These are phyloP conservation scores for Channa maculata DNA, from an alignment of 2,113 vertebrate genomes.

Conservation along the genomic window DNA sequence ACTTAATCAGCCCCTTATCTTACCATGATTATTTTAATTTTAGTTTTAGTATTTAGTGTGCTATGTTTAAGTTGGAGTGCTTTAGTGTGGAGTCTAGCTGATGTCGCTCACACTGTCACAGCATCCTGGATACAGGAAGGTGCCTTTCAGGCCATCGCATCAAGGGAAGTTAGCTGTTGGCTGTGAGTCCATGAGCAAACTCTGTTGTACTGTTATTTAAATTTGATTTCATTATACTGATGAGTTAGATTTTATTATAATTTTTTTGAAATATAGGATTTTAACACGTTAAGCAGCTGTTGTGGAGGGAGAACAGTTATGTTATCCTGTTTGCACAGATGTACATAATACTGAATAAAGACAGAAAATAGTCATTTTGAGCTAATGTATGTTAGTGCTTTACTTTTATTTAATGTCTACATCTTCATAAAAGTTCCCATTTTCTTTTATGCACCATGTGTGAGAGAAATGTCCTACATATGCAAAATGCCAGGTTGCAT, in stretches of 20 bases:
- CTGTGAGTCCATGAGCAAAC: not conserved
- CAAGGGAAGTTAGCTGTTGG: not conserved
- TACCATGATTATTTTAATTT: slow-evolving; percentile 33
- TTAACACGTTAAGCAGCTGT: slow-evolving; percentile 86
- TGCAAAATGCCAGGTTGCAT: too few species aligned
- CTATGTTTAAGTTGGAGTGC: slow-evolving; percentile 8
- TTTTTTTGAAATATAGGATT: slow-evolving; percentile 65
- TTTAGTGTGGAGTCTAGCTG: not conserved
- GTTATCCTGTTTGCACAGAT: slow-evolving; percentile 94
- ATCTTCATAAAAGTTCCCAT: too few species aligned
- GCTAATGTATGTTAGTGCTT: slow-evolving; percentile 80
- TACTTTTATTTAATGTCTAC: slow-evolving; percentile 53
- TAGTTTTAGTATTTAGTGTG: slow-evolving; percentile 36
- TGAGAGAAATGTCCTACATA: too few species aligned
- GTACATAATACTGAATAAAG: slow-evolving; percentile 91
- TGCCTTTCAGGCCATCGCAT: not conserved
- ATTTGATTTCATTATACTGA: slow-evolving; percentile 81
- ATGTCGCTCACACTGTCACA: too few species aligned
- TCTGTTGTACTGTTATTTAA: slow-evolving; percentile 82
- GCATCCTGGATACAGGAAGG: too few species aligned
- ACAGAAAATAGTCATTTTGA: slow-evolving; percentile 84
- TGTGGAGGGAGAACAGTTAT: slow-evolving; percentile 79
- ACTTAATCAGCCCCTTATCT: slow-evolving; percentile 20
- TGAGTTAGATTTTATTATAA: slow-evolving; percentile 22
- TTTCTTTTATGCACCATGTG: too few species aligned